These are phyloP conservation scores for Pituophis catenifer DNA, from an alignment of 2,113 vertebrate species.

Conservation along the genomic window DNA sequence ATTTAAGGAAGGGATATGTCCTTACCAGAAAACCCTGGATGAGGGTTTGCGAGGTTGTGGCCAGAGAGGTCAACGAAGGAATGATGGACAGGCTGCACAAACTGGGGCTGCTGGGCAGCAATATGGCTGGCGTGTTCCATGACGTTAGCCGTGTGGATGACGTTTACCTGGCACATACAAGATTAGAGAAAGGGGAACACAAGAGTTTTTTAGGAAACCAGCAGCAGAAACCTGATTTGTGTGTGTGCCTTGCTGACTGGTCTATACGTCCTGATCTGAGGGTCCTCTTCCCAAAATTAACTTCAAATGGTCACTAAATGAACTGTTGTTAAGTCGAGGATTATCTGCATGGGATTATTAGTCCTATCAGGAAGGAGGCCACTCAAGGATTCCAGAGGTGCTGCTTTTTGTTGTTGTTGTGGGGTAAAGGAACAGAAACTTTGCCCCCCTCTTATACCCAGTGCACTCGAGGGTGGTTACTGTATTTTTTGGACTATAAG, in stretches of 20 bases:
- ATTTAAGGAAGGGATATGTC: neutral
- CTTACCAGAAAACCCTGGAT: slow-evolving; percentile 87
- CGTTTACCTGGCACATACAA: slow-evolving; percentile 80
- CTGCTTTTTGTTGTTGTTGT: no score
- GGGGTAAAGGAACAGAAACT: no score
- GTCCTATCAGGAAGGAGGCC: no score
- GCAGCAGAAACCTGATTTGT: no score
- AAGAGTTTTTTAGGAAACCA: neutral
- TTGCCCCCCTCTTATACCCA: neutral
- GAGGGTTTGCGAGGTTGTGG: slow-evolving; percentile 90
- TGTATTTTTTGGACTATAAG: no score
- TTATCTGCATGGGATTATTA: no score
- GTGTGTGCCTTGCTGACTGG: neutral
- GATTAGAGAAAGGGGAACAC: neutral
- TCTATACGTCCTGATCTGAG: neutral
- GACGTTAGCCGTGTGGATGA: slow-evolving; percentile 90
- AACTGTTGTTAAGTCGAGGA: no score
- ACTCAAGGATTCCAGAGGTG: no score
- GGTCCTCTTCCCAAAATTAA: neutral
- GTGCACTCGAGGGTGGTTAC: neutral
- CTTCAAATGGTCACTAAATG: no score
- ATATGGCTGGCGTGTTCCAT: slow-evolving; percentile 88
- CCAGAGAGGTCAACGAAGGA: slow-evolving; percentile 93
- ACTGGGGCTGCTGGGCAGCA: slow-evolving; percentile 84
- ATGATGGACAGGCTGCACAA: slow-evolving; percentile 89